Evolutionary conservation across 2,888 invertebrate species (phyloP).

Genomic region (Syrista parreyssii): DNA sequence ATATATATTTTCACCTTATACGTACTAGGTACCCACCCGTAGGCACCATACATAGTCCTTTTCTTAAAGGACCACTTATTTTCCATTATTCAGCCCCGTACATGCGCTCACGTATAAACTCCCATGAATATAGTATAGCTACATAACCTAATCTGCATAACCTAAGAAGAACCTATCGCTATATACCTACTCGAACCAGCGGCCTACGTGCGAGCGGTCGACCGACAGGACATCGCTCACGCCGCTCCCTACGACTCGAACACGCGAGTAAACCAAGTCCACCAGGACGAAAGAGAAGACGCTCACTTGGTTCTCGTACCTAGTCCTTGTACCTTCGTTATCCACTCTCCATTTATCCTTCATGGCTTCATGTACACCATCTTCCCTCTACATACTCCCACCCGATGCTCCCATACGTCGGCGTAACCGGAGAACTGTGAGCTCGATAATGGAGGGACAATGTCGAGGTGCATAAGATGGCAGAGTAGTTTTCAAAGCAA

Average conservation of each 20-base stretch:
- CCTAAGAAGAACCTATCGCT: conserved; percentile 46
- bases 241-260: conserved; percentile 47
- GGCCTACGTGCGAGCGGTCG: conserved; percentile 47
- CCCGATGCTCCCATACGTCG: neutral
- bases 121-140: neutral
- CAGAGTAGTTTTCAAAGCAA: neutral
- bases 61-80: neutral
- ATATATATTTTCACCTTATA: neutral
- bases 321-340: conserved; percentile 60
- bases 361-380: conserved; percentile 31
- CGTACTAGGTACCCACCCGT: neutral
- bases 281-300: conserved; percentile 29
- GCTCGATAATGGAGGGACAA: conserved; percentile 49
- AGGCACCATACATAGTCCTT: neutral
- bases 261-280: neutral
- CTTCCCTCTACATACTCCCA: conserved; percentile 29
- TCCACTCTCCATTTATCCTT: conserved; percentile 60
- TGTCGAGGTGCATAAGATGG: neutral
- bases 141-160: conserved; percentile 47
- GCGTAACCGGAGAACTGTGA: conserved; percentile 55
- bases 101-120: conserved; percentile 1
- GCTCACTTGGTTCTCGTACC: conserved; percentile 54
- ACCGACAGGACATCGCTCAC: conserved; percentile 58
- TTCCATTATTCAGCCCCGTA: neutral
- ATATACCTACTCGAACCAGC: conserved; percentile 17